These are phyloP conservation scores for Hyperopisus bebe DNA, from an alignment of 2,113 vertebrate species.

Conservation along the genomic window DNA sequence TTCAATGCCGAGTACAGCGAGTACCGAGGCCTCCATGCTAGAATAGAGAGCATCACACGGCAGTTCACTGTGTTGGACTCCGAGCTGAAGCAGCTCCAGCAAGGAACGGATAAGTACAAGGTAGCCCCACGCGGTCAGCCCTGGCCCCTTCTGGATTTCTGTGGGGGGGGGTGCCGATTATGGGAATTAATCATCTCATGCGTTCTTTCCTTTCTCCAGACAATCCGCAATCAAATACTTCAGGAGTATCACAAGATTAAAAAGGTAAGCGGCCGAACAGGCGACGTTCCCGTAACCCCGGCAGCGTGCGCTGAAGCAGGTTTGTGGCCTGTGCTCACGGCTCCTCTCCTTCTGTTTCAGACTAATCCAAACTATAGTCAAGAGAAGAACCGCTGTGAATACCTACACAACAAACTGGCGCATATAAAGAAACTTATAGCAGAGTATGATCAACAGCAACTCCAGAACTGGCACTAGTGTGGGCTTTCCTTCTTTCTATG, in stretches of 20 bases:
- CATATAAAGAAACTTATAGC: slow-evolving; percentile 97
- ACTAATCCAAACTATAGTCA: slow-evolving; percentile 93
- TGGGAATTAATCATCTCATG: too few relatives aligned
- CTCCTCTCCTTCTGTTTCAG: slow-evolving; percentile 55
- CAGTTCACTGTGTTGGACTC: slow-evolving; percentile 88
- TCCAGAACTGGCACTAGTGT: slow-evolving; percentile 68
- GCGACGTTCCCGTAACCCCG: not conserved
- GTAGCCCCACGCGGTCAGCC: slow-evolving; percentile 45
- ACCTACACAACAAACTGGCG: slow-evolving; percentile 97
- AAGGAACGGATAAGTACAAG: slow-evolving; percentile 91
- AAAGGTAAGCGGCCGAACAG: slow-evolving; percentile 64
- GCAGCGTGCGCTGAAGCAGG: not conserved
- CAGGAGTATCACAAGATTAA: slow-evolving; percentile 97
- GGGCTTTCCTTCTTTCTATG: slow-evolving; percentile 30
- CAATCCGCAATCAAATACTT: slow-evolving; percentile 93
- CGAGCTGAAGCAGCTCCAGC: slow-evolving; percentile 82
- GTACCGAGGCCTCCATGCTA: slow-evolving; percentile 82
- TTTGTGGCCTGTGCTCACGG: slow-evolving; percentile 2
- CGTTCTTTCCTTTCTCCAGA: slow-evolving; percentile 56
- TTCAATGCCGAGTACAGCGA: slow-evolving; percentile 92
- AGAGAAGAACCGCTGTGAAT: slow-evolving; percentile 96
- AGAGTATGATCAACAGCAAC: slow-evolving; percentile 89
- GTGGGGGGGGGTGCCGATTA: not conserved
- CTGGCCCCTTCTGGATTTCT: not conserved
- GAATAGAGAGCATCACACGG: slow-evolving; percentile 87